Evolutionary conservation across 2,888 invertebrate species (phyloP), one percentile per base, ranked within the genome.

Genomic region (Agrotis ipsilon): DNA sequence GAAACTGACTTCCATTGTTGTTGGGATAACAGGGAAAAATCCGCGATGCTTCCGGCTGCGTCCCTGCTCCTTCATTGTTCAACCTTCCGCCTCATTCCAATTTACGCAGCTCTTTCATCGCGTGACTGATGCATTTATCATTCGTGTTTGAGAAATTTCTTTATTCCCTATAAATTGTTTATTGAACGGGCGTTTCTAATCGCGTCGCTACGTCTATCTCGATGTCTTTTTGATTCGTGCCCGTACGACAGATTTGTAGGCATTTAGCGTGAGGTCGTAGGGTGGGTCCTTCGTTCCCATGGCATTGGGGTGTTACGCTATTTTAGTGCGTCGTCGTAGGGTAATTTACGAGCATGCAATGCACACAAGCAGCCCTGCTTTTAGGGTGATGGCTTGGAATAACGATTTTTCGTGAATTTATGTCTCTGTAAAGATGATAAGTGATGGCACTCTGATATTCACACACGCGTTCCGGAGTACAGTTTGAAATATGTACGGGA

Each of bases 241-340:
- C 84, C 87, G 86, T 89, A 88, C 91, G 92, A 90, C 89, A 91
- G 93, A 94, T 95, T 95, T 94, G 95, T 94, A 92, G 92, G 90
- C 92, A 92, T 94, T 94, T 94, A 94, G 92, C 92, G 88, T 83
- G 89, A 88, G 88, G 87, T 85, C 87, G 91, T 84, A 86, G 90
- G 89, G 91, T 89, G 85, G 87, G 88, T 84, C 86, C 84, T 84
- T 84, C 86, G 94, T 96, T 96, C 95, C 94, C 96, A 96, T 94
- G 95, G 89, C 83, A 87, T 92, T 92, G 92, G 95, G 95, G 95
- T 94, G 96, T 92, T 93, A 94, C 94, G 96, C 96, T 96, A 96
- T 96, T 96, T 96, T 94, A 93, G 94, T 94, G 91, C 88, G 92
- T 93, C 92, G 93, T 93, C 93, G 89, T 85, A 82, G 90, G 89